Evolutionary conservation across 1,140 invertebrate genomes (phyloP).

Genomic region (Sitobion miscanthi): DNA sequence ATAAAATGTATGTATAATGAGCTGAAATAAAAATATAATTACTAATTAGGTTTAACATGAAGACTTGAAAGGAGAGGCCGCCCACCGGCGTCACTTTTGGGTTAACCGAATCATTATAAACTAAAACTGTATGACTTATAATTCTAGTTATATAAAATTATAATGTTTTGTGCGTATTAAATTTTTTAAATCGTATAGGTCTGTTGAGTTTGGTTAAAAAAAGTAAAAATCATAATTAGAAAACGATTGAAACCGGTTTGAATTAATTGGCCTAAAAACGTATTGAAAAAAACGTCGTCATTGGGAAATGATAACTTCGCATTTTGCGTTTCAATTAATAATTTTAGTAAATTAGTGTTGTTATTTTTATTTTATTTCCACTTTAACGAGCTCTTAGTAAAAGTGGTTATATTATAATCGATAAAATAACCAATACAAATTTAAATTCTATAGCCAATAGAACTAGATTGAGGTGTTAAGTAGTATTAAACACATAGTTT

Average conservation of each 20-base stretch:
- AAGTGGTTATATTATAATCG: background rate
- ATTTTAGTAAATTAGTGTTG: background rate
- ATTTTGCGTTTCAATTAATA: background rate
- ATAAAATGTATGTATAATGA: background rate
- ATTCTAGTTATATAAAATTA: background rate
- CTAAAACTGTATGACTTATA: background rate
- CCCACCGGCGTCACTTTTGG: background rate
- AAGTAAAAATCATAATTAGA: background rate
- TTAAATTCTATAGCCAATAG: background rate
- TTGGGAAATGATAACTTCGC: background rate
- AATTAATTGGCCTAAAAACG: background rate
- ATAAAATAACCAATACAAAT: background rate
- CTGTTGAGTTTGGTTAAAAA: background rate
- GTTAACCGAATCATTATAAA: background rate
- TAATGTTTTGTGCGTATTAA: background rate
- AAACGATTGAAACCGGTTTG: background rate
- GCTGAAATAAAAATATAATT: background rate
- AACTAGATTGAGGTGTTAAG: background rate
- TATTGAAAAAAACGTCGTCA: background rate
- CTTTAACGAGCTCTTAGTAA: background rate
- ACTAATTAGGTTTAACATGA: background rate
- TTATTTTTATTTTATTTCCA: background rate
- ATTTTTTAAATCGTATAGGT: background rate
- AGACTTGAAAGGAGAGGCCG: background rate
- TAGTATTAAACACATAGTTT: background rate